Conservation (phyloP, 2,888 invertebrate genomes). For the Megaustenia siamemsis region DNA sequence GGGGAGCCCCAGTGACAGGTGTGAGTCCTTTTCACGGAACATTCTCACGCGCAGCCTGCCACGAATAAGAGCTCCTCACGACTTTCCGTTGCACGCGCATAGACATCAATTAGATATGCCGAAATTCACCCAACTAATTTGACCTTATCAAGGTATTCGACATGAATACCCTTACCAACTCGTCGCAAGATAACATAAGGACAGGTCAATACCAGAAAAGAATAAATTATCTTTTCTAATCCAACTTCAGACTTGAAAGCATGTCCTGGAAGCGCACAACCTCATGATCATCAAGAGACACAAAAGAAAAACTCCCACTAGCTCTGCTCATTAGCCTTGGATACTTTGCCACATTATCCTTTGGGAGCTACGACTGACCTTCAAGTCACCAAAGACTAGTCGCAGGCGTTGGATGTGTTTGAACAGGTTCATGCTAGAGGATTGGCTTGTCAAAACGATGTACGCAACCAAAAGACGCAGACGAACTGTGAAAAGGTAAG, state of each 20-base stretch:
- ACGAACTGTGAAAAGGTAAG: conserved; percentile 97
- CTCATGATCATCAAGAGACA: neutral
- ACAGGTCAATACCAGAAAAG: neutral
- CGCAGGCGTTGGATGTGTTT: conserved; percentile 15
- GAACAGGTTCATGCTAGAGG: conserved; percentile 69
- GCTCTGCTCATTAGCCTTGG: neutral
- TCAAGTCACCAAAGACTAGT: no score
- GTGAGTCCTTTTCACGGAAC: conserved; percentile 44
- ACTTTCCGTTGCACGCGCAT: conserved; percentile 33
- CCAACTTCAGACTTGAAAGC: neutral
- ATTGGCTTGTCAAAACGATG: conserved; percentile 85
- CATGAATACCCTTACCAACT: neutral
- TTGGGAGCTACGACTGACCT: neutral
- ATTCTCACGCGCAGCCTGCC: conserved; percentile 40
- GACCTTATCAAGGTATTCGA: neutral
- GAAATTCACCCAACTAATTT: conserved; percentile 23
- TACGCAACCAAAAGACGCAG: conserved; percentile 97
- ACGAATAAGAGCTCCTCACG: conserved; percentile 35
- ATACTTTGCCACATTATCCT: neutral
- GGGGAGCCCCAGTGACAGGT: conserved; percentile 40
- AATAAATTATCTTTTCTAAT: neutral
- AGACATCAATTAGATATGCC: conserved; percentile 38
- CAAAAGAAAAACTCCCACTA: neutral
- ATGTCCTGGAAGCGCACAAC: neutral
- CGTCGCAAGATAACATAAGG: neutral